Evolutionary conservation across 2,888 invertebrate species (phyloP).

Genomic region (Melangyna quadrimaculata): DNA sequence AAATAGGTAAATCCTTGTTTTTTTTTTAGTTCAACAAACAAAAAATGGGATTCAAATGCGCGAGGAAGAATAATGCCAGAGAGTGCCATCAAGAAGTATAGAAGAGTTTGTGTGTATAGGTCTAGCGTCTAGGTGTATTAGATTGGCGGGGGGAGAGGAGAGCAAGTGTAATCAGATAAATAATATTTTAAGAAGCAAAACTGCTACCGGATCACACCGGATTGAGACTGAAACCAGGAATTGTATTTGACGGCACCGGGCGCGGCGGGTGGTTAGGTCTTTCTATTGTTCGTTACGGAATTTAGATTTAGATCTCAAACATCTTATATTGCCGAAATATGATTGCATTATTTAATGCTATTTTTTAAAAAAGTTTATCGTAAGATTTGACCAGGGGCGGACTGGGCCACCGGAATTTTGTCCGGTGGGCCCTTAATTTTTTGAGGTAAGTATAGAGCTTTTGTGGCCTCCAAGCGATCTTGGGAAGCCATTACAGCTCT

Average conservation of each 20-base stretch:
- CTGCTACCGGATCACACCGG: background rate
- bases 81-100: background rate
- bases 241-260: background rate
- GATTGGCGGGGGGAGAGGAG: background rate
- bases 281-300: constrained; percentile 9
- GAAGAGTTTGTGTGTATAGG: background rate
- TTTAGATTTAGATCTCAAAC: background rate
- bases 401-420: too few species aligned
- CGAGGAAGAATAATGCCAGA: background rate
- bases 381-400: too few species aligned
- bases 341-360: too few species aligned
- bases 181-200: constrained; percentile 55
- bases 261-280: background rate
- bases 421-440: too few species aligned
- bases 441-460: too few species aligned
- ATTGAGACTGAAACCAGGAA: background rate
- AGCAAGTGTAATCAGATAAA: constrained; percentile 65
- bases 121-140: too few species aligned
- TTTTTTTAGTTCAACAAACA: background rate
- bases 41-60: constrained; percentile 33
- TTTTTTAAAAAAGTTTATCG: too few species aligned
- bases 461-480: too few species aligned
- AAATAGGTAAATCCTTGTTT: background rate
- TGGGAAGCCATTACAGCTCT: too few species aligned
- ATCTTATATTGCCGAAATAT: background rate